A percentile compares a stretch with the other conserved stretches of the same genome.
phyloP scores from a whole-genome alignment of 2,113 vertebrate genomes.

The Pteronura brasiliensis region DNA sequence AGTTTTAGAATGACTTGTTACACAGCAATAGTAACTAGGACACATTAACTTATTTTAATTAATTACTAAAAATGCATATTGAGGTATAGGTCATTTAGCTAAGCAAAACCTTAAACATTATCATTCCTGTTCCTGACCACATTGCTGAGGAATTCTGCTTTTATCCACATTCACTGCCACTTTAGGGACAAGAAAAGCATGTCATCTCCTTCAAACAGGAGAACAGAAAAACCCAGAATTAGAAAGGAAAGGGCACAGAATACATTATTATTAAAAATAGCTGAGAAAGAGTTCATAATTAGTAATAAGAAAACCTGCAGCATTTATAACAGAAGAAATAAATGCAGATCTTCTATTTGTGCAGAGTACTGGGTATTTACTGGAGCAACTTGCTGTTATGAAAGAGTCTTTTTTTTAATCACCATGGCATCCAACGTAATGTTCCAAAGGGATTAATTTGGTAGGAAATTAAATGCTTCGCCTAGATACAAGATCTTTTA shows the following conservation, averaged over 20 bases:
- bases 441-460: conserved; percentile 76
- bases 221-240: background rate
- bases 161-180: background rate
- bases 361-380: conserved; percentile 22
- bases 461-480: conserved; percentile 70
- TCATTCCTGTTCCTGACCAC: background rate
- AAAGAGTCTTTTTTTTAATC: conserved; percentile 20
- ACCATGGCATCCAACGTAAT: conserved; percentile 46
- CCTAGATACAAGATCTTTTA: conserved; percentile 61
- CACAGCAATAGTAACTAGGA: background rate
- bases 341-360: conserved; percentile 26
- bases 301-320: conserved; percentile 28
- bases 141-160: background rate
- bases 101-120: background rate
- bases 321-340: conserved; percentile 38
- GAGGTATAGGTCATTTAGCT: background rate
- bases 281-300: conserved; percentile 24
- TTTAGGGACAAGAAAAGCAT: background rate
- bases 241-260: background rate
- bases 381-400: conserved; percentile 37
- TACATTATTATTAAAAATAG: background rate
- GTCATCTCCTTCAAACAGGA: background rate
- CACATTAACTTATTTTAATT: background rate
- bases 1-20: background rate
- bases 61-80: background rate